These are phyloP conservation scores for Geopemphigus sp. DNA, from an alignment of 1,140 invertebrate genomes.

Conservation along the genomic window DNA sequence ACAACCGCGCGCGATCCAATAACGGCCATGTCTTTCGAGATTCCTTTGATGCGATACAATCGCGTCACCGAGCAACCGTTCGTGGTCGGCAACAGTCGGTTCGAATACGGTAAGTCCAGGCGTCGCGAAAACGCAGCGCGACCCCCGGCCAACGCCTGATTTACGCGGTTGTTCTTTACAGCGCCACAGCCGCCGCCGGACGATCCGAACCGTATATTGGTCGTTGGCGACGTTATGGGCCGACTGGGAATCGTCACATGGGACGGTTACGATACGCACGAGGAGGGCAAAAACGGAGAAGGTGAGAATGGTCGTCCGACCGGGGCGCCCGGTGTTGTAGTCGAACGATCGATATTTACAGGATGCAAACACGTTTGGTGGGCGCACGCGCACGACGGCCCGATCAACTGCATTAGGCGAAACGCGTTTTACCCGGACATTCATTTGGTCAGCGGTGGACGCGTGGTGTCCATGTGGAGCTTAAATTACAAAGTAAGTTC, in stretches of 20 bases:
- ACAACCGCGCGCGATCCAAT: background rate
- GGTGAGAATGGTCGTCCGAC: background rate
- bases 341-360: background rate
- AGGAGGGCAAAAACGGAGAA: background rate
- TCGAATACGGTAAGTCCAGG: conserved; percentile 24
- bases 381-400: conserved; percentile 16
- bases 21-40: conserved; percentile 23
- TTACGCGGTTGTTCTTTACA: too few species aligned
- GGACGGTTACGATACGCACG: background rate
- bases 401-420: conserved; percentile 27
- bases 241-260: conserved; percentile 25
- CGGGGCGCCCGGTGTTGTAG: too few species aligned
- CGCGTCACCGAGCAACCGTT: background rate
- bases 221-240: conserved; percentile 21
- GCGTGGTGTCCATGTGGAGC: conserved; percentile 29
- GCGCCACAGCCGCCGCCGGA: too few species aligned
- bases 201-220: background rate
- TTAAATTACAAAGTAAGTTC: conserved; percentile 21
- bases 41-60: conserved; percentile 16
- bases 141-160: too few species aligned
- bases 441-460: conserved; percentile 23
- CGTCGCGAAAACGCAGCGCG: too few species aligned
- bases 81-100: conserved; percentile 10
- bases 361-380: conserved; percentile 41
- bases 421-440: background rate